phyloP scores from a whole-genome alignment of 2,888 invertebrate genomes.

The Oscheius sp. region DNA sequence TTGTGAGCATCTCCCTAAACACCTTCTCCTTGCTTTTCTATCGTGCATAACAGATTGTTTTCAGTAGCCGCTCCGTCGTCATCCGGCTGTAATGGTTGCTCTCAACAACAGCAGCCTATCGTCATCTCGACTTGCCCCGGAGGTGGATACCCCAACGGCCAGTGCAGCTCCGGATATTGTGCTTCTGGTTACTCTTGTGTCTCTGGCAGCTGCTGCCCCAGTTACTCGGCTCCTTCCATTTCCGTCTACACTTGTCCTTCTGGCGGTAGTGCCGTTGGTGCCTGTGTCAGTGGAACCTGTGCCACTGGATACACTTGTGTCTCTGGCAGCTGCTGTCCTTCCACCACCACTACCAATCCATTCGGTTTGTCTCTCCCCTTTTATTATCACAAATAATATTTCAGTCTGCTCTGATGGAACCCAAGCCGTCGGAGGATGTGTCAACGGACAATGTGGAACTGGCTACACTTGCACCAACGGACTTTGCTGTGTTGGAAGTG shows the following conservation, averaged over 20 bases:
- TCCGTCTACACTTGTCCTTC: conserved; percentile 62
- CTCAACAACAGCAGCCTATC: conserved; percentile 58
- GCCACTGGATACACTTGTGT: conserved; percentile 66
- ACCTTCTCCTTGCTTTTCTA: neutral
- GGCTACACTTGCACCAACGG: conserved; percentile 73
- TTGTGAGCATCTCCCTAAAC: conserved; percentile 26
- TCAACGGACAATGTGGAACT: conserved; percentile 71
- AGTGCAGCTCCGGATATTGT: conserved; percentile 64
- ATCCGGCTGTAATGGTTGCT: conserved; percentile 57
- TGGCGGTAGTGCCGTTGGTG: conserved; percentile 63
- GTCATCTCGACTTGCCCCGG: conserved; percentile 63
- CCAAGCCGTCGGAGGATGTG: conserved; percentile 72
- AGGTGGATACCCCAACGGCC: conserved; percentile 63
- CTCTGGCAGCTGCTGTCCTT: conserved; percentile 61
- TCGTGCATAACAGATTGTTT: neutral
- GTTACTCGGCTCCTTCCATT: conserved; percentile 46
- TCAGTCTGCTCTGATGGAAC: conserved; percentile 72
- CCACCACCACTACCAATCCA: conserved; percentile 56
- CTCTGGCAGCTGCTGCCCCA: conserved; percentile 63
- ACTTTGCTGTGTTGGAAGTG: conserved; percentile 70
- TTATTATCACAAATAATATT: neutral
- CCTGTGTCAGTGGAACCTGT: conserved; percentile 62
- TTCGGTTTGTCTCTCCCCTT: conserved; percentile 44
- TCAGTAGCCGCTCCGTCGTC: neutral
- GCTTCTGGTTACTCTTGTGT: conserved; percentile 65